phyloP scores from a whole-genome alignment of 2,113 vertebrate genomes.

The Prinia subflava region DNA sequence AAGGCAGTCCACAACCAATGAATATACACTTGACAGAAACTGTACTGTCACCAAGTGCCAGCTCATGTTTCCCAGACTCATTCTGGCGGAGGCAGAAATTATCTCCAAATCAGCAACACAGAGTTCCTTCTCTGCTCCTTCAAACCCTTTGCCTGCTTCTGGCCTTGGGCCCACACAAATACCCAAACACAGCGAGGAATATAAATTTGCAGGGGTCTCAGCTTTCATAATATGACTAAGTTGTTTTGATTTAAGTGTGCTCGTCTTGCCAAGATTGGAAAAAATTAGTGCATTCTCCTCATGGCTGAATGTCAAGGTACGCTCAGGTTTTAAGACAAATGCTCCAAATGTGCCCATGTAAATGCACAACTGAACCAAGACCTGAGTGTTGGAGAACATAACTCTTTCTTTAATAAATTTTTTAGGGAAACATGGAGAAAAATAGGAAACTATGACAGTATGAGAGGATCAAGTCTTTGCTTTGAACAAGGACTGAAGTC shows the following conservation, averaged over 20 bases:
- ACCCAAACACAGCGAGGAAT: neutral
- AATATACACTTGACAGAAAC: neutral
- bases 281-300: constrained; percentile 44
- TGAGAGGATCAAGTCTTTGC: neutral
- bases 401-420: neutral
- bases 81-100: neutral
- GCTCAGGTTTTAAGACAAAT: constrained; percentile 23
- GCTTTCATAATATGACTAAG: constrained; percentile 53
- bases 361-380: neutral
- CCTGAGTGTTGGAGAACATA: neutral
- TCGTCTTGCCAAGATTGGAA: constrained; percentile 49
- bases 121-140: neutral
- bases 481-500: neutral
- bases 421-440: neutral
- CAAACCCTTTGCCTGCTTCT: neutral
- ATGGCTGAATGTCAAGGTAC: constrained; percentile 20
- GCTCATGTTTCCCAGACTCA: neutral
- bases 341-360: neutral
- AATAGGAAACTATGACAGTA: neutral
- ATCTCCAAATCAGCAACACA: neutral
- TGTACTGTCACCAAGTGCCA: neutral
- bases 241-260: constrained; percentile 53
- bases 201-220: constrained; percentile 36
- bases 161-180: neutral
- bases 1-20: neutral